A percentile compares a stretch with the other conserved stretches of the same genome.
Conservation (phyloP, 2,888 invertebrate species). For the Leptopterna dolabrata region DNA sequence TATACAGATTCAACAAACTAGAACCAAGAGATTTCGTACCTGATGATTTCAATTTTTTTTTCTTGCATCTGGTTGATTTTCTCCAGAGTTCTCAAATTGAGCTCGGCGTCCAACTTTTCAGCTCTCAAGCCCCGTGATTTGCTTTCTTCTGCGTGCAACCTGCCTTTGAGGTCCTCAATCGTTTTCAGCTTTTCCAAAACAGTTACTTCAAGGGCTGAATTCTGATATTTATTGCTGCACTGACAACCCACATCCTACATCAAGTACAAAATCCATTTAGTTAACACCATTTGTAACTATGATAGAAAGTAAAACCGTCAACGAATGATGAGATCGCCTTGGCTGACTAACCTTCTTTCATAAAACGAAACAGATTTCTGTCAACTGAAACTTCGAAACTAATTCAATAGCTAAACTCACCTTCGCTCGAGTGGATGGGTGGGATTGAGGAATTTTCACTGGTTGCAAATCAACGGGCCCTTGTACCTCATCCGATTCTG, state of each 20-base stretch:
- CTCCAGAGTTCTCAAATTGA: constrained; percentile 36
- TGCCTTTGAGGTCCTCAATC: constrained; percentile 14
- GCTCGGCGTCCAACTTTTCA: constrained; percentile 33
- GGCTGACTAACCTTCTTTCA: no score
- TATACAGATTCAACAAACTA: no score
- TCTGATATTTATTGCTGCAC: background rate
- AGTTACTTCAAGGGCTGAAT: background rate
- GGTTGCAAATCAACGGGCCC: background rate
- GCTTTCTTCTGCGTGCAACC: background rate
- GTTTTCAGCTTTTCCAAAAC: constrained; percentile 18
- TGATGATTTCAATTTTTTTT: constrained; percentile 30
- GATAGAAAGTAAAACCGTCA: no score
- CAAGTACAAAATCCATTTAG: no score
- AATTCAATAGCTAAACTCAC: background rate
- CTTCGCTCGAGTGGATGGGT: background rate
- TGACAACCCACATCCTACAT: background rate
- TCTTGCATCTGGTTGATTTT: constrained; percentile 39
- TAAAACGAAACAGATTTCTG: no score
- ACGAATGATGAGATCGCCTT: no score
- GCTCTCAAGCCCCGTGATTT: background rate
- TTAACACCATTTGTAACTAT: no score
- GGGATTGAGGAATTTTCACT: background rate
- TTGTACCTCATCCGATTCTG: background rate
- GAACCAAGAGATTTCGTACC: no score
- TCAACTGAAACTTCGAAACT: no score